These are phyloP conservation scores for Alcedo atthis DNA, from an alignment of 2,797 vertebrate genomes.

Conservation along the genomic window DNA sequence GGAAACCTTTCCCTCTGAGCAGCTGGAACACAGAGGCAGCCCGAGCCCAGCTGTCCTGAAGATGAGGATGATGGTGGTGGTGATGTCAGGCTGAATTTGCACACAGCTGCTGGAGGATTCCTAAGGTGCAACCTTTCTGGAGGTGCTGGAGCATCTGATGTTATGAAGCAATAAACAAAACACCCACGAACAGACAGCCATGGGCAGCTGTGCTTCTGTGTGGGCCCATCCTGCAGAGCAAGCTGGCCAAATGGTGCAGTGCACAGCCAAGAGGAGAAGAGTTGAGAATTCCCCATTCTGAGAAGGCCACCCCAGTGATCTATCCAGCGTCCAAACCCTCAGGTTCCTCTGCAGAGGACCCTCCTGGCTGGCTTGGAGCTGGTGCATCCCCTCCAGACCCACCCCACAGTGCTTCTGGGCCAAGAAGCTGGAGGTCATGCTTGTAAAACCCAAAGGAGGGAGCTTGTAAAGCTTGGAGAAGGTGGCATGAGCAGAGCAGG, in stretches of 20 bases:
- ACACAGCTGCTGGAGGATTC: background rate
- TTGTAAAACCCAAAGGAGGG: fast-evolving
- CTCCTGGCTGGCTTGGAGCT: background rate
- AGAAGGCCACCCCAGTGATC: background rate
- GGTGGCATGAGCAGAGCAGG: background rate
- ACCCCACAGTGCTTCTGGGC: background rate
- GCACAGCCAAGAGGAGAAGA: background rate
- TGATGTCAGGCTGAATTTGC: background rate
- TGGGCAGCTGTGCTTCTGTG: background rate
- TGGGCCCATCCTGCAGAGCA: fast-evolving
- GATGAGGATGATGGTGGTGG: background rate
- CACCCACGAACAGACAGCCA: fast-evolving
- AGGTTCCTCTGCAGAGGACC: background rate
- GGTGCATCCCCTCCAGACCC: background rate
- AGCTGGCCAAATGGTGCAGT: background rate
- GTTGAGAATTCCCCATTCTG: background rate
- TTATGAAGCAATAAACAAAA: background rate
- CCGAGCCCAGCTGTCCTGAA: background rate
- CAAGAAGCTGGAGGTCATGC: background rate
- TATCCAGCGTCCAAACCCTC: fast-evolving
- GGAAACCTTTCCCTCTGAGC: background rate
- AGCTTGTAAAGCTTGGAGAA: fast-evolving
- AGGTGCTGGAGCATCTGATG: fast-evolving
- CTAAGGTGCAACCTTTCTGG: background rate
- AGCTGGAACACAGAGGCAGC: background rate